phyloP scores from a whole-genome alignment of 2,797 vertebrate genomes.

The Amphiprion clarkii region DNA sequence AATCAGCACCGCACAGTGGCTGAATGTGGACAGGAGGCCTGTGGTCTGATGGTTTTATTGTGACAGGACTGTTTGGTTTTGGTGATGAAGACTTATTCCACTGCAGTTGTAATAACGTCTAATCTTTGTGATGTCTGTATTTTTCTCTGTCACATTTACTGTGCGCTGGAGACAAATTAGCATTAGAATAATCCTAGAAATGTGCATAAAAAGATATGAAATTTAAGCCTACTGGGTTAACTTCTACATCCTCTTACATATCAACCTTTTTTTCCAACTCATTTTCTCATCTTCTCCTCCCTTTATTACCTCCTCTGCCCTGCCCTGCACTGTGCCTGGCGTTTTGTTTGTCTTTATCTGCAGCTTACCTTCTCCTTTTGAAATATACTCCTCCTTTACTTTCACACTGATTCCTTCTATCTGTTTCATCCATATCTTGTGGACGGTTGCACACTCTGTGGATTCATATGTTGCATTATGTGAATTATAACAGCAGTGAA shows the following conservation, averaged over 20 bases:
- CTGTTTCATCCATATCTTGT: not conserved
- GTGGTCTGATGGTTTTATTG: not conserved
- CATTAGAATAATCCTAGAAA: not conserved
- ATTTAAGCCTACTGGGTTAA: not conserved
- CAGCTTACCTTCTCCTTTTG: not conserved
- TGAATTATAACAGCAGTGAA: constrained; percentile 16
- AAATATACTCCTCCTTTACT: not conserved
- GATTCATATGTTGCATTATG: not conserved
- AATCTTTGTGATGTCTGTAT: not conserved
- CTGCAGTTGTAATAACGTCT: not conserved
- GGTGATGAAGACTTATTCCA: not conserved
- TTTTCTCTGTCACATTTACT: not conserved
- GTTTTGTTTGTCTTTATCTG: constrained; percentile 2
- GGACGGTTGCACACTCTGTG: not conserved
- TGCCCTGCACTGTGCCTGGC: not conserved
- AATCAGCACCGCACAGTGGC: not conserved
- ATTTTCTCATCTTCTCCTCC: not conserved
- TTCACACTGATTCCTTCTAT: not conserved
- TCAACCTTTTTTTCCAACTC: not conserved
- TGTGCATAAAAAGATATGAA: not conserved
- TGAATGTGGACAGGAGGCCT: not conserved
- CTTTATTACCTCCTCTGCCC: not conserved
- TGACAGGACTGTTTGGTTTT: not conserved
- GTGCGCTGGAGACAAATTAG: not conserved
- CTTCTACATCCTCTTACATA: not conserved